Percentiles rank a stretch among this genome's conserved stretches.
These are phyloP conservation scores for Haemorhous mexicanus DNA, from an alignment of 2,113 vertebrate genomes.

Conservation along the genomic window DNA sequence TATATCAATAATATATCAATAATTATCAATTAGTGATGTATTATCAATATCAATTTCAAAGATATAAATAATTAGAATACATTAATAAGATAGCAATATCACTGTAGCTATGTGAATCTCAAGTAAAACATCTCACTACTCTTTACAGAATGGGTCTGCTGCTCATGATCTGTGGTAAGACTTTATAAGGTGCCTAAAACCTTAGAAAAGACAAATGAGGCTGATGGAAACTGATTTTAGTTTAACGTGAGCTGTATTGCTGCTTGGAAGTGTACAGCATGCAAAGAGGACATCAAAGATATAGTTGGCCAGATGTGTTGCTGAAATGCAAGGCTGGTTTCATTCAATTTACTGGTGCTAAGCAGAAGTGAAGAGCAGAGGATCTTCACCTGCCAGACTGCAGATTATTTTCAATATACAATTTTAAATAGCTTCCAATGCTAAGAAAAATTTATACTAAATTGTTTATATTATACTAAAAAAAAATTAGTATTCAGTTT, in stretches of 20 bases:
- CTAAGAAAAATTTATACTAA: background rate
- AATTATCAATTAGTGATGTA: background rate
- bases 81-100: background rate
- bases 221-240: background rate
- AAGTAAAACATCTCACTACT: background rate
- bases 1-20: background rate
- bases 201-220: background rate
- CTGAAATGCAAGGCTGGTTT: background rate
- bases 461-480: too few species aligned
- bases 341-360: background rate
- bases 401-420: background rate
- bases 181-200: background rate
- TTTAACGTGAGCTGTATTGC: background rate
- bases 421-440: background rate
- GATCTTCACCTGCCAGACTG: background rate
- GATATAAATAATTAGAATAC: background rate
- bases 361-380: background rate
- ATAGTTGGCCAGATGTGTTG: background rate
- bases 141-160: background rate
- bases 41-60: background rate
- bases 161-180: background rate
- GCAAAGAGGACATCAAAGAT: background rate
- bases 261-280: background rate
- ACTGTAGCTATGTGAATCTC: background rate
- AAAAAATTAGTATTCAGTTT: background rate